Conservation (phyloP, 2,113 vertebrate species). For the Crocuta crocuta region DNA sequence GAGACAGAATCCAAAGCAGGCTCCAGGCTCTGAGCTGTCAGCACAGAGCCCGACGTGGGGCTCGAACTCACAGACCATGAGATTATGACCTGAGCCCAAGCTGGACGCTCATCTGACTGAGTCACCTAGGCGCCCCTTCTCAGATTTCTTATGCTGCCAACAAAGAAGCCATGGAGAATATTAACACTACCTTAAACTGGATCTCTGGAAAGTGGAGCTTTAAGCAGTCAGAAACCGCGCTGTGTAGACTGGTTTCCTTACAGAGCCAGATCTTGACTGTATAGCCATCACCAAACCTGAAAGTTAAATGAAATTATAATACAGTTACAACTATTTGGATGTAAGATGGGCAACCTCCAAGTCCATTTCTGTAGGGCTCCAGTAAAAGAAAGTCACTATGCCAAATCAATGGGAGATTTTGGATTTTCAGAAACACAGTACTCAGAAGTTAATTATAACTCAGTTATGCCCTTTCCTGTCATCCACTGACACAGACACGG, state of each 20-base stretch:
- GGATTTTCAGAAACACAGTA: background rate
- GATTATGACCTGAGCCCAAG: too few species aligned
- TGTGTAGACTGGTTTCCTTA: slow-evolving; percentile 45
- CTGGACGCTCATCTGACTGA: too few species aligned
- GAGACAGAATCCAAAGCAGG: too few species aligned
- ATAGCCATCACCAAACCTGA: slow-evolving; percentile 85
- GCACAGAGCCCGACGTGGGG: too few species aligned
- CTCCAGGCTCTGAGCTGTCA: too few species aligned
- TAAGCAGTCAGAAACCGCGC: slow-evolving; percentile 78
- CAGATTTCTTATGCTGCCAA: background rate
- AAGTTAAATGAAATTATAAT: background rate
- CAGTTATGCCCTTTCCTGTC: background rate
- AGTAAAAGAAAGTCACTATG: background rate
- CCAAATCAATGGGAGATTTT: background rate
- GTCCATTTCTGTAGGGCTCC: background rate
- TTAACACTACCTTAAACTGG: slow-evolving; percentile 82
- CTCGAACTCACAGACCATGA: too few species aligned
- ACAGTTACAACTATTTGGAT: accelerated
- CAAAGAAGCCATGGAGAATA: background rate
- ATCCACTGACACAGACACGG: background rate
- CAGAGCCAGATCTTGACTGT: slow-evolving; percentile 84
- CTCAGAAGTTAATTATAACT: background rate
- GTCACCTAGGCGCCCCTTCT: too few species aligned
- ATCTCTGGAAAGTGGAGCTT: slow-evolving; percentile 81
- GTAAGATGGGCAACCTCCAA: background rate